Evolutionary conservation across 1,140 invertebrate genomes (phyloP), one percentile per base, ranked within the genome.

Genomic region (Heliconius melpomene): DNA sequence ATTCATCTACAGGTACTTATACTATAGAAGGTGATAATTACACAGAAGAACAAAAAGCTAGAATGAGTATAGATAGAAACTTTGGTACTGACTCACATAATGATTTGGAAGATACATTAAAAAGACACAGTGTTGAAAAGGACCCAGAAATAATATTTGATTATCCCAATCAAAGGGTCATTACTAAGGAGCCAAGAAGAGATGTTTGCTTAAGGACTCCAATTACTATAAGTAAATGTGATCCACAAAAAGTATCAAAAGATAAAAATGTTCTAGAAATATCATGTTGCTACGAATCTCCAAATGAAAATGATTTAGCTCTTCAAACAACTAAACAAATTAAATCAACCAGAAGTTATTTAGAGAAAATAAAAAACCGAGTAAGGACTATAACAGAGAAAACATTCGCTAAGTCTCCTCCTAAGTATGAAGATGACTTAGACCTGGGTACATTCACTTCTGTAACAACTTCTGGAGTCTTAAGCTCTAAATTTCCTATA

Each of bases 11-110:
- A 38, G 98, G 98, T 40, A 98, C 98, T 2, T 98, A 98, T 84
- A 98, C 98, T 0, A 96, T 98, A 52, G 97, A 98, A 84, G 97
- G 97, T 77, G 97, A 98, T 83, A 96, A 96, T 89, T 97, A 97
- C 84, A 97, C 97, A 1, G 98, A 98, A 86, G 97, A 98, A 86
- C 97, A 98, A 82, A 97, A 97, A 94, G 98, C 98, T 71, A 95
- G 97, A 84, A 97, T 97, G 95, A 97, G 97, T 86, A 98, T 98
- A 84, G 98, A 98, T 85, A 96, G 96, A 83, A 96, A 96, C 60
- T 98, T 98, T 91, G 90, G 88, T 71, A 82, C 87, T 9, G 83
- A 91, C 80, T 81, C 90, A 29, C 81, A 90, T 16, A 85, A 88
- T 79, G 86, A 91, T 66, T 85, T 94, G 32, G 87, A 92, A 70